Percentiles rank a stretch among this genome's conserved stretches.
Evolutionary conservation across 2,797 vertebrate genomes (phyloP).

Genomic region (Distichodus sexfasciatus): DNA sequence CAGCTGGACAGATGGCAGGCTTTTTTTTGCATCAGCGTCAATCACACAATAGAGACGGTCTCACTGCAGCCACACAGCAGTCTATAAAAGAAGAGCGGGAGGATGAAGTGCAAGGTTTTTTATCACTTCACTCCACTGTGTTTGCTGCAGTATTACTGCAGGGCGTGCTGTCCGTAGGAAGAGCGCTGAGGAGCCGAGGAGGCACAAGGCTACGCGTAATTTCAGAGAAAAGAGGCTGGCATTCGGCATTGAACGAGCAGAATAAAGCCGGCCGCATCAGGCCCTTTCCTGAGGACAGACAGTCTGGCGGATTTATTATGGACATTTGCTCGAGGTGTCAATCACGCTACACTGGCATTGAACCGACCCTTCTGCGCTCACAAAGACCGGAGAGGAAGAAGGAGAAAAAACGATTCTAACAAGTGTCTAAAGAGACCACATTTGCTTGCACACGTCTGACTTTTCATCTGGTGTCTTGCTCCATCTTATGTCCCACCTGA

Average conservation of each 20-base stretch:
- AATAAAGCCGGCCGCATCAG: background rate
- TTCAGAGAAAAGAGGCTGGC: background rate
- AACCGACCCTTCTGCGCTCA: no score
- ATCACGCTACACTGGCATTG: background rate
- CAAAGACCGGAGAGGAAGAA: background rate
- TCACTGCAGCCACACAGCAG: background rate
- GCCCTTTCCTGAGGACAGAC: background rate
- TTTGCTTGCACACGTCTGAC: no score
- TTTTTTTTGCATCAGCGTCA: conserved; percentile 9
- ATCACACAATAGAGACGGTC: conserved; percentile 5
- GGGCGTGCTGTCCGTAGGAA: conserved; percentile 23
- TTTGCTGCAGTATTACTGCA: conserved; percentile 15
- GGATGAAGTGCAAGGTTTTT: background rate
- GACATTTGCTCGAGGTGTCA: background rate
- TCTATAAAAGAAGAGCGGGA: background rate
- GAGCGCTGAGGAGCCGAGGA: background rate
- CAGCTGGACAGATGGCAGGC: conserved; percentile 6
- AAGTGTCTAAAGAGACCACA: no score
- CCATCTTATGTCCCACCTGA: no score
- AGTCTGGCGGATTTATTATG: background rate
- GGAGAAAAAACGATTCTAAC: no score
- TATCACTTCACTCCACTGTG: background rate
- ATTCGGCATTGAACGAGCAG: background rate
- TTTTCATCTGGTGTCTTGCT: no score
- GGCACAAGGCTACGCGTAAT: background rate